Evolutionary conservation across 2,797 vertebrate species (phyloP), one percentile per base, ranked within the genome.

Genomic region (Alosa sapidissima): DNA sequence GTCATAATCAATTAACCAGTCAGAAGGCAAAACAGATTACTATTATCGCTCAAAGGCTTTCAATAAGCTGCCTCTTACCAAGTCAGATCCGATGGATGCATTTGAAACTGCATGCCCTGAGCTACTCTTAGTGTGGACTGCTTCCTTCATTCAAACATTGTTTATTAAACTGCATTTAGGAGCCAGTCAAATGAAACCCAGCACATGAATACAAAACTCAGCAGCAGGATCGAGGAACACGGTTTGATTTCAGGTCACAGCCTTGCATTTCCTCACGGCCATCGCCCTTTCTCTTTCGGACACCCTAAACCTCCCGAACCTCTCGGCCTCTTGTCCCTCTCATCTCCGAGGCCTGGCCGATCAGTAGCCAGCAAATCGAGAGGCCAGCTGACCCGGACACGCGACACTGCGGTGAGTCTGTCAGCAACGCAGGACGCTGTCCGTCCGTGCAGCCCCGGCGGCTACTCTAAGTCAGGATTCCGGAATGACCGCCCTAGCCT

Each of bases 211-310:
- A 21, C 19, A 21, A 58, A 19, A 58, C 55, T 58, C 19, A 1
- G 55, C 6, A 58, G 55, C 55, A n/a, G 62, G 41, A 41, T 78
- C 36, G 41, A 78, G 72, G 72, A 78, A 78, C 33, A 88, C 87
- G 85, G 36, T 87, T 28, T 60, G 10, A 51, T 75, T 54, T 83
- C 81, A 72, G 82, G 84, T 45, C 11, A 81, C 85, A 81, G 81
- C 11, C 41, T 41, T 75, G 3, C 28, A 47, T 84, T 65, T 85
- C 84, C 54, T 81, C 24, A 36, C 62, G 83, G 58, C 86, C 41
- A 14, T 3, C 75, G 19, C 82, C 81, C 81, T 89, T 88, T 88
- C 87, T 60, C 87, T 89, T 84, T 87, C 85, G 19, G 87, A 84
- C 55, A 86, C 81, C 62, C 75, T 65, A 89, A 75, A 87, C 81